Evolutionary conservation across 2,888 invertebrate genomes (phyloP), one percentile per base, ranked within the genome.

Genomic region (Xylophagus ater): DNA sequence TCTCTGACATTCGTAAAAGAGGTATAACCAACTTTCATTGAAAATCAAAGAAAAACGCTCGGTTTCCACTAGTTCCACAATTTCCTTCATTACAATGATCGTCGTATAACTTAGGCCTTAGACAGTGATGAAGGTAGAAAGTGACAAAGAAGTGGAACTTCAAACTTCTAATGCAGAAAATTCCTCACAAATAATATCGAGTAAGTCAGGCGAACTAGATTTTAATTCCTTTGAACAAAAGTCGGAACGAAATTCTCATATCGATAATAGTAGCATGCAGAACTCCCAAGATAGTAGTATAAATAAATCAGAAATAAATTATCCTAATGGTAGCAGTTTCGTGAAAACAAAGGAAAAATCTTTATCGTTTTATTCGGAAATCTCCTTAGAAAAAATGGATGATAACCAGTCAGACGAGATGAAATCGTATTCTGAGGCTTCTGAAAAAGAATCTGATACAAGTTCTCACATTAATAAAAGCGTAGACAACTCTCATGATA

Each of bases 51-150:
- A n/a, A n/a, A n/a, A n/a, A n/a, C n/a, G n/a, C n/a, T n/a, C n/a
- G n/a, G n/a, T n/a, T n/a, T n/a, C n/a, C n/a, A n/a, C n/a, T n/a
- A n/a, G n/a, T n/a, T n/a, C n/a, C n/a, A n/a, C n/a, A n/a, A n/a
- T n/a, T n/a, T n/a, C n/a, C n/a, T n/a, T n/a, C n/a, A n/a, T n/a
- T n/a, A n/a, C n/a, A n/a, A n/a, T n/a, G n/a, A n/a, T n/a, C n/a
- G n/a, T n/a, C n/a, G n/a, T n/a, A n/a, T n/a, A n/a, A n/a, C n/a
- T n/a, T n/a, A n/a, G n/a, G n/a, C n/a, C n/a, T n/a, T n/a, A 1
- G 38, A 49, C 1, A 48, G 51, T 24, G 55, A 55, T 5, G 51
- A 51, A 23, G 53, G 52, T 5, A 51, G 32, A 21, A 2, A 26
- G 20, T 14, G 18, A 14, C 14, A 20, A 23, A 13, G 25, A 26